Base-by-base conservation (phyloP, 2,797 vertebrate species). In the Malurus splendens region DNA sequence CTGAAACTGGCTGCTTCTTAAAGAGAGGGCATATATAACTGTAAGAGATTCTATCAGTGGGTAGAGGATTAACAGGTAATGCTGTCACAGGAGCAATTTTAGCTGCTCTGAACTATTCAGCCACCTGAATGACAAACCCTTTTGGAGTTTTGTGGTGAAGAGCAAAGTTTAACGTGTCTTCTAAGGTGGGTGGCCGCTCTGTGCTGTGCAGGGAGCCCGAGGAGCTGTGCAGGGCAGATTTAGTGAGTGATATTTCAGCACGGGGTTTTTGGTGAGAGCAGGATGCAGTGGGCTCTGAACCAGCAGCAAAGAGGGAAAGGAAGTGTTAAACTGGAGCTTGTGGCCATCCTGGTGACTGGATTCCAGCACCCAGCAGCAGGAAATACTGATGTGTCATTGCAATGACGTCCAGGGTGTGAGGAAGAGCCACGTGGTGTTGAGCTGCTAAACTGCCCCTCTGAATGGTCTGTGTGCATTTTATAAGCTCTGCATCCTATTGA, bases 1-100 rank as follows among this genome's bases (percentile, higher is more conserved):
- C 95, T 94, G 93, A 96, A 96, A 92, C 95, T 93, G 82, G 81
- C 93, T 94, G 95, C 90, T 91, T 95, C 92, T 88, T 94, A 91
- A 95, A 95, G 70, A 92, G 60, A 89, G 33, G 72, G 8, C 62
- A 51, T 93, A 85, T 90, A 74, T 94, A 92, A 94, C 66, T 92
- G 54, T 83, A 77, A 91, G 83, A 92, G 87, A 92, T 96, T 86
- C 85, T 87, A 88, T 82, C 92, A 90, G 68, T 38, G 89, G 33
- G 66, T 32, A 90, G 75, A 75, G 7, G 7, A 95, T 96, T 90
- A 95, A 89, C 91, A 95, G 79, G 79, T 91, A 95, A 87, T 67
- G 47, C 75, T 83, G 89, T 87, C 92, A 88, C 74, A 22, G 18
- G 27, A 81, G 55, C 89, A 93, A 95, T 95, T 95, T 95, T 71